Base-by-base conservation (phyloP, 2,113 vertebrate species). In the Alces alces region DNA sequence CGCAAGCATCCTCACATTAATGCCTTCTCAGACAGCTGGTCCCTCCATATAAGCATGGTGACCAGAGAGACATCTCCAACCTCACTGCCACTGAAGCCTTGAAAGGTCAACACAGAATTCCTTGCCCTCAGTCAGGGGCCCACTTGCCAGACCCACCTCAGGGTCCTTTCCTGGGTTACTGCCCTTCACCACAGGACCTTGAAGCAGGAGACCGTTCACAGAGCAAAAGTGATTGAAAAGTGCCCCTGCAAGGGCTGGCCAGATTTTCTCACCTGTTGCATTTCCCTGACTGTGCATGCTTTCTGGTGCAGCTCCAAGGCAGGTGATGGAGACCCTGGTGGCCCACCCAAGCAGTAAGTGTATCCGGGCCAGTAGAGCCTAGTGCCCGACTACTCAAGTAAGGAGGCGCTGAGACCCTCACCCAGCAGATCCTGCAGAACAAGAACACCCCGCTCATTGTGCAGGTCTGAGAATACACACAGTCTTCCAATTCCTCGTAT, bases 281-380 rank as follows among this genome's bases (percentile, higher is more conserved):
- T 16, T 36, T n/a, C 52, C 43, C 30, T 33, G 27, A 12, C 7
- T 33, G 30, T 25, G 33, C 36, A 11, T 3, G 7, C 45, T 70
- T 57, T 57, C 7, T n/a, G 11, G 23, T 28, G n/a, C 11, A 0
- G 12, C 61, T 79, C 86, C 28, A 10, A 66, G 47, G 12, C 3
- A 2, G 8, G 55, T 1, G 2, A 7, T 8, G 8, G 19, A 57
- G 3, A 64, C 39, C 2, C 50, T 28, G 10, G 2, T 0, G 5
- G 45, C 54, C 33, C 13, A 19, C 9, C 12, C 45, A 12, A n/a
- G 12, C 54, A 19, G 6, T 43, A 8, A 61, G 21, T 13, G 14
- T n/a, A 52, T 54, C 76, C 2, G 25, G 17, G 47, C 47, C 78
- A 21, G 30, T 11, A 39, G 27, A 70, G 19, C 5, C 25, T 27